Conservation (phyloP, 2,797 vertebrate genomes). For the Otolemur crassicaudatus region DNA sequence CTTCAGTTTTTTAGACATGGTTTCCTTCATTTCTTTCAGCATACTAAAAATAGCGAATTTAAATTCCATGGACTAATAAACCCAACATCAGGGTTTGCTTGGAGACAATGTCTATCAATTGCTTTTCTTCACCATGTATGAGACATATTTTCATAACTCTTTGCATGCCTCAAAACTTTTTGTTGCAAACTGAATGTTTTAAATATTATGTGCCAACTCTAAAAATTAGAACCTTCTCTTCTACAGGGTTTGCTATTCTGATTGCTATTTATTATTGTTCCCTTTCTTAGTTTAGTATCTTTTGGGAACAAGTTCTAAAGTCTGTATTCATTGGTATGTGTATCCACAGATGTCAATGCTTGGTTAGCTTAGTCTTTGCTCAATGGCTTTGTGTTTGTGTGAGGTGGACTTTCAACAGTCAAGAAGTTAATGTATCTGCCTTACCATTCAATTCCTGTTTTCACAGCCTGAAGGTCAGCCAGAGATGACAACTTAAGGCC, state of each 20-base stretch:
- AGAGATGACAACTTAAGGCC: background rate
- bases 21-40: slow-evolving; percentile 9
- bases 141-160: background rate
- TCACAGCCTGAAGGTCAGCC: background rate
- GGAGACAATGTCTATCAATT: slow-evolving; percentile 1
- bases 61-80: slow-evolving; percentile 20
- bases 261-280: background rate
- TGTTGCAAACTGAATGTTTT: slow-evolving; percentile 29
- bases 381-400: background rate
- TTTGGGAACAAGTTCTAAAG: background rate
- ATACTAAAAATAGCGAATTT: slow-evolving; percentile 38
- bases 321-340: slow-evolving; percentile 9
- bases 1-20: background rate
- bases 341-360: background rate
- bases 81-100: background rate
- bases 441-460: background rate
- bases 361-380: slow-evolving; percentile 14
- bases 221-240: background rate
- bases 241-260: background rate
- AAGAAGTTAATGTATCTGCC: background rate
- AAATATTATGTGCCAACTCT: background rate
- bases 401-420: background rate
- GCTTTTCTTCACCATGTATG: background rate
- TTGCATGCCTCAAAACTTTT: slow-evolving; percentile 14
- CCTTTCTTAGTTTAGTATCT: background rate